Percentiles rank a stretch among this genome's conserved stretches.
phyloP scores from a whole-genome alignment of 2,888 invertebrate species.

The Scaptomyza parva region DNA sequence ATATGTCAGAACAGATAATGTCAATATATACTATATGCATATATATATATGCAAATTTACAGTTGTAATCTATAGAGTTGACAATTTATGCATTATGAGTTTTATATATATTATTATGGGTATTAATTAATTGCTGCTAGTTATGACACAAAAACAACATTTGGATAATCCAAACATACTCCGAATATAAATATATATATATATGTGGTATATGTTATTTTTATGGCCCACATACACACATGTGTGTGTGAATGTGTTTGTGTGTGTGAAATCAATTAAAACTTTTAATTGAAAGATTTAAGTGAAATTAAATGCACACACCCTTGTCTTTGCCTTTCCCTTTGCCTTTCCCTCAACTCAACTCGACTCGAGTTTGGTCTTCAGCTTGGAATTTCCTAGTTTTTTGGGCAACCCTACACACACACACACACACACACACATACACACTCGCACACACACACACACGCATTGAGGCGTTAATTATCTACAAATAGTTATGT shows the following conservation, averaged over 20 bases:
- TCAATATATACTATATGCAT: no score
- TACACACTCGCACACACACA: background rate
- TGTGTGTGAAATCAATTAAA: conserved; percentile 72
- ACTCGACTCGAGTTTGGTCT: background rate
- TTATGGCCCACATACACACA: conserved; percentile 13
- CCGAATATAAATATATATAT: background rate
- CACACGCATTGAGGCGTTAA: conserved; percentile 14
- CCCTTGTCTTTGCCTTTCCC: background rate
- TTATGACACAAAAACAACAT: conserved; percentile 9
- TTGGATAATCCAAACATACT: conserved; percentile 6
- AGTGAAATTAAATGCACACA: conserved; percentile 63
- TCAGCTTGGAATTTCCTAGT: background rate
- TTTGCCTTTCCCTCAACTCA: background rate
- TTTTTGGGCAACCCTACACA: background rate
- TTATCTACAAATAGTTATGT: conserved; percentile 51
- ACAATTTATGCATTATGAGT: conserved; percentile 33
- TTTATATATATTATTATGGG: conserved; percentile 15
- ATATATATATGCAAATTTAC: background rate
- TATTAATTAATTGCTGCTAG: conserved; percentile 41
- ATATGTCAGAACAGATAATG: conserved; percentile 13
- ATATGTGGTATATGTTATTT: conserved; percentile 5
- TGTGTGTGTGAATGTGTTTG: conserved; percentile 13
- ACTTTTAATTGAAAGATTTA: conserved; percentile 77
- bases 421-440: background rate
- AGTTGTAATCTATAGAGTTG: conserved; percentile 26